Conservation (phyloP, 1,140 invertebrate genomes). For the Drosophila jambulina region DNA sequence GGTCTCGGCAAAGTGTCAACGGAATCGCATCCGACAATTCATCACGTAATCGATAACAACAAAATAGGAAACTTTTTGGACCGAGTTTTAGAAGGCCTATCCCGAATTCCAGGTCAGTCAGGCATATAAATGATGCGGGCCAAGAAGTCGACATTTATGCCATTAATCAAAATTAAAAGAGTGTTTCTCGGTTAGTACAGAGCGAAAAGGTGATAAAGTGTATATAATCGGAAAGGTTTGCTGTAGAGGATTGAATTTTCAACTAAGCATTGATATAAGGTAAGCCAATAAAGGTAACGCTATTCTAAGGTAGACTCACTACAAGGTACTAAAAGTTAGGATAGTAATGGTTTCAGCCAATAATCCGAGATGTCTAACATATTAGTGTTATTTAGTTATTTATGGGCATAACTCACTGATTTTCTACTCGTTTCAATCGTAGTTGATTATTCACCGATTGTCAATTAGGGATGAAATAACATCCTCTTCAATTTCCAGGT, state of each 20-base stretch:
- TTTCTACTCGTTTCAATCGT: background rate
- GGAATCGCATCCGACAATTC: constrained; percentile 65
- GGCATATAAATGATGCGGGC: constrained; percentile 77
- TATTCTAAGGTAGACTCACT: background rate
- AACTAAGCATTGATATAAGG: background rate
- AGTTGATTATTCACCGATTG: constrained; percentile 29
- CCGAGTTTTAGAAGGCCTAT: constrained; percentile 42
- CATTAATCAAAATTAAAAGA: constrained; percentile 82
- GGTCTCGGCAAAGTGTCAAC: constrained; percentile 59
- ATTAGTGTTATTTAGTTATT: background rate
- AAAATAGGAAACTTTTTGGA: constrained; percentile 34
- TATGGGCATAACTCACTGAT: background rate
- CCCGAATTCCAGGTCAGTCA: constrained; percentile 36
- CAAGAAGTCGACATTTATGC: constrained; percentile 26
- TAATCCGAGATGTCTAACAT: background rate
- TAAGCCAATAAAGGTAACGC: background rate
- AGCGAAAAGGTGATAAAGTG: constrained; percentile 28
- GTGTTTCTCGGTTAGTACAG: constrained; percentile 42
- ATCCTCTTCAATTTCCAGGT: constrained; percentile 1
- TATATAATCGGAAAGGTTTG: constrained; percentile 3
- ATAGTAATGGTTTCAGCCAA: background rate
- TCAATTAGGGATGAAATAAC: constrained; percentile 14
- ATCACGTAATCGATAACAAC: constrained; percentile 69
- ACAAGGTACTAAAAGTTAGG: background rate
- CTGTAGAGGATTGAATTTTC: constrained; percentile 4